These are phyloP conservation scores for Rhopalosiphum padi DNA, from an alignment of 1,140 invertebrate species.

Conservation along the genomic window DNA sequence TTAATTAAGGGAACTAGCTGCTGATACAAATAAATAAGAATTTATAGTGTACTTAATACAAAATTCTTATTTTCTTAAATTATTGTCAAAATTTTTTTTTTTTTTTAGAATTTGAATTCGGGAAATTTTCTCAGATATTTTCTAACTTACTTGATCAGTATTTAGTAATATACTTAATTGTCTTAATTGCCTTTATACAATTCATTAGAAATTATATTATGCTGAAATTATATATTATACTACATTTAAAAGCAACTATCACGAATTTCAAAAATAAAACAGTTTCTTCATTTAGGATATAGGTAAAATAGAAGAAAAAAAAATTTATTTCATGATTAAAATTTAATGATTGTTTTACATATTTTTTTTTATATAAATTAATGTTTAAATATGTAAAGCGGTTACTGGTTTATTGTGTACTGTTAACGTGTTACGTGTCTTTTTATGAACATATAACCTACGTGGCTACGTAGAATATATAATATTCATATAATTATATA, in stretches of 20 bases:
- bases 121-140: not conserved
- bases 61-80: not conserved
- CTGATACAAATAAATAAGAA: not conserved
- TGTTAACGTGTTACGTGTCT: not conserved
- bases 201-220: not conserved
- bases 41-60: not conserved
- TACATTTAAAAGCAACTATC: not conserved
- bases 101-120: not conserved
- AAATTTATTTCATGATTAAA: not conserved
- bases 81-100: not conserved
- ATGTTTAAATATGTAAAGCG: not conserved
- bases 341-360: not conserved
- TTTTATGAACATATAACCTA: not conserved
- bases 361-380: not conserved
- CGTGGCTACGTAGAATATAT: too few species aligned
- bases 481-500: not conserved
- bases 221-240: not conserved
- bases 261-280: not conserved
- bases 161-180: not conserved
- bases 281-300: not conserved
- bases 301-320: not conserved
- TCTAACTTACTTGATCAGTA: not conserved
- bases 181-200: not conserved
- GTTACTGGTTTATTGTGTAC: not conserved
- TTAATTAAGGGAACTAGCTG: not conserved